These are phyloP conservation scores for Takifugu flavidus DNA, from an alignment of 2,113 vertebrate genomes.

Conservation along the genomic window DNA sequence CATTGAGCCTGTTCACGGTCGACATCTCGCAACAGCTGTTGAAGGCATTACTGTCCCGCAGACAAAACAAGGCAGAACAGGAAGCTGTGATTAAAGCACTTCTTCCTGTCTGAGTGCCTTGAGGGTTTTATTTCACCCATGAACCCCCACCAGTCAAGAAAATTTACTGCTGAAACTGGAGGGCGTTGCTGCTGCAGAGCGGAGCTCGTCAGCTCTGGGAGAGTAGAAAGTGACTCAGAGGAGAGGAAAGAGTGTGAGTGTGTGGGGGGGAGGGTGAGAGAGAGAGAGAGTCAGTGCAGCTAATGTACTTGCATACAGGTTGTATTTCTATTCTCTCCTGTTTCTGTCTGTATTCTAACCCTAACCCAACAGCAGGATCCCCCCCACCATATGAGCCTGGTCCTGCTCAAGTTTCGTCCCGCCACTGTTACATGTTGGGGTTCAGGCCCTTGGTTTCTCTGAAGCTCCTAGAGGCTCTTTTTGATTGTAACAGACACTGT, in stretches of 20 bases:
- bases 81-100: constrained; percentile 72
- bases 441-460: no score
- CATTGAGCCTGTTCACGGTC: not conserved
- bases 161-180: constrained; percentile 33
- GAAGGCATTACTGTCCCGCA: constrained; percentile 39
- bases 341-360: no score
- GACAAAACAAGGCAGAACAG: constrained; percentile 65
- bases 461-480: no score
- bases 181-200: constrained; percentile 3
- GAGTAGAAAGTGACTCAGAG: not conserved
- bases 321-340: no score
- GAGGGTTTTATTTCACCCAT: constrained; percentile 36
- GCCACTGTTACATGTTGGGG: no score
- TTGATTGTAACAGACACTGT: no score
- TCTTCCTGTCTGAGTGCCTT: constrained; percentile 66
- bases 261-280: not conserved
- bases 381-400: no score
- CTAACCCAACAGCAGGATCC: no score
- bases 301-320: no score
- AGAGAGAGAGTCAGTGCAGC: no score
- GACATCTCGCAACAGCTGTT: constrained; percentile 55
- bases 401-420: no score
- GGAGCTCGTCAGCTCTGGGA: not conserved
- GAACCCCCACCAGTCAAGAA: constrained; percentile 7
- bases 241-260: not conserved